Percentiles rank a stretch among this genome's conserved stretches.
Conservation (phyloP, 2,113 vertebrate genomes). For the Ictalurus punctatus region DNA sequence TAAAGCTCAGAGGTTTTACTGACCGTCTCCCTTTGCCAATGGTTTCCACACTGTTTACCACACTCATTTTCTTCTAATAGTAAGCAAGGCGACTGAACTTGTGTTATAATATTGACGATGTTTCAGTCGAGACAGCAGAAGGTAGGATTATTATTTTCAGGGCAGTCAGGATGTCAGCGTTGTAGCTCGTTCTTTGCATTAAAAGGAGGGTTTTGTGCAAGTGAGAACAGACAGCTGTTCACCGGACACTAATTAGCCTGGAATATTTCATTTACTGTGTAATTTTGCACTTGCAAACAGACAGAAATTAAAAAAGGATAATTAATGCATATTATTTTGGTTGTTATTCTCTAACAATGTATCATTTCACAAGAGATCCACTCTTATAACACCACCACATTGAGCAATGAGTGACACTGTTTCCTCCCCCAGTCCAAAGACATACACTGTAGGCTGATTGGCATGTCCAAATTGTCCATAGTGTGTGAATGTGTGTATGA, state of each 20-base stretch:
- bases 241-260: slow-evolving; percentile 15
- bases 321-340: not conserved
- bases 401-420: too few relatives aligned
- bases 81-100: not conserved
- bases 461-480: too few relatives aligned
- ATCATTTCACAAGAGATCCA: too few relatives aligned
- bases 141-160: not conserved
- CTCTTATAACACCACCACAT: too few relatives aligned
- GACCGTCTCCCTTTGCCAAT: slow-evolving; percentile 17
- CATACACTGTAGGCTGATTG: too few relatives aligned
- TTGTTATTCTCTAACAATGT: not conserved
- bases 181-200: not conserved
- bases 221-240: slow-evolving; percentile 1
- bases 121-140: not conserved
- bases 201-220: slow-evolving; percentile 43
- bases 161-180: not conserved
- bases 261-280: slow-evolving; percentile 15
- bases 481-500: too few relatives aligned
- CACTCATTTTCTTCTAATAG: not conserved
- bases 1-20: slow-evolving; percentile 41
- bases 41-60: not conserved
- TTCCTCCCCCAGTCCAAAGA: too few relatives aligned
- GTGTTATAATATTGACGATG: not conserved
- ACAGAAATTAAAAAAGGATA: too few relatives aligned
- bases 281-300: not conserved